Conservation (phyloP, 2,113 vertebrate genomes). For the Picathartes gymnocephalus region DNA sequence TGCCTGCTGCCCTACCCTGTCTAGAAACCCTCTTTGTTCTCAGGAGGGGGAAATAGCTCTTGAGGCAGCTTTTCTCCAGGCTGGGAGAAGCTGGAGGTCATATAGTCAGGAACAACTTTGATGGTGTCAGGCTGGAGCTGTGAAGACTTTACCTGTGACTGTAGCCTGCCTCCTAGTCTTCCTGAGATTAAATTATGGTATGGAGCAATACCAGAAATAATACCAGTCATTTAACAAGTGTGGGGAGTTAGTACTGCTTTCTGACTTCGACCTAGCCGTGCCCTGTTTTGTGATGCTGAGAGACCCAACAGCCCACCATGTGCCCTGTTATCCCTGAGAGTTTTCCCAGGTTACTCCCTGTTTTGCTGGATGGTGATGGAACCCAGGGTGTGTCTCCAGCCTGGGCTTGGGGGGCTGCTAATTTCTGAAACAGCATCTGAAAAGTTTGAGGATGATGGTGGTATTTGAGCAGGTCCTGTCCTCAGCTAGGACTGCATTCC, state of each 20-base stretch:
- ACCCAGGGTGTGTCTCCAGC: not conserved
- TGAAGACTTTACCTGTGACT: not conserved
- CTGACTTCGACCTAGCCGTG: not conserved
- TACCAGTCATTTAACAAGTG: not conserved
- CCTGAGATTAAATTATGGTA: not conserved
- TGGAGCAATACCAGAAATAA: not conserved
- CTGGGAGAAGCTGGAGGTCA: not conserved
- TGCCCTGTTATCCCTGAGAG: not conserved
- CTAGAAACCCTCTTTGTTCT: not conserved
- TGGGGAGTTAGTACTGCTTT: not conserved
- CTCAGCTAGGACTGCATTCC: not conserved
- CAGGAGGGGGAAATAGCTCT: not conserved
- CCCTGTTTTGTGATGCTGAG: not conserved
- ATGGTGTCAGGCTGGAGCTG: not conserved
- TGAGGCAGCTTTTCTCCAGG: not conserved
- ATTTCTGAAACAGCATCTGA: not conserved
- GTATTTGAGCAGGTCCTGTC: not conserved
- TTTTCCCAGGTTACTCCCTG: not conserved
- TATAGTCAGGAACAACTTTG: not conserved
- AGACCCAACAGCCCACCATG: accelerated
- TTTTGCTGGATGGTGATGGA: not conserved
- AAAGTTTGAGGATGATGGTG: not conserved
- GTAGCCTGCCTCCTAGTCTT: not conserved
- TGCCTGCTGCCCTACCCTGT: not conserved
- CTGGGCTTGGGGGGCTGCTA: accelerated